Evolutionary conservation across 2,113 vertebrate genomes (phyloP), one percentile per base, ranked within the genome.

Genomic region (Cacatua alba): DNA sequence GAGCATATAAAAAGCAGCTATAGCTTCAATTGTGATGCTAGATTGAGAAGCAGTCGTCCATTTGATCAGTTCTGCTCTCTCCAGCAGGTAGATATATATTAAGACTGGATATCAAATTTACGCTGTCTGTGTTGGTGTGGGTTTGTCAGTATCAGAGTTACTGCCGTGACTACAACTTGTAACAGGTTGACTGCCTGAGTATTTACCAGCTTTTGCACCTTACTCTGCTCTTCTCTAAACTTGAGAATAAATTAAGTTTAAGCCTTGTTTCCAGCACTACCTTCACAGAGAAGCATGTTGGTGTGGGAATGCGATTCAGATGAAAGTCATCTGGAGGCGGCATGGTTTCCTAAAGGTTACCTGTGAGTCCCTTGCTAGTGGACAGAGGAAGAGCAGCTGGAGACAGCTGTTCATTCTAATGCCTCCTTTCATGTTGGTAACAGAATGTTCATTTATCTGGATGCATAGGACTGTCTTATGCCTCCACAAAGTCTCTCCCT

Each of bases 21-120:
- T 35, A 24, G 12, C 90, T 96, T 91, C 53, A 79, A 28, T 69
- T 37, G 70, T 86, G 64, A 91, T 92, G 93, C 81, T 90, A 75
- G 77, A 76, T 59, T 89, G 43, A 95, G 68, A 72, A 78, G 69
- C 43, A 93, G 49, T 82, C 29, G 78, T 93, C 84, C 48, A 68
- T 92, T 88, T 94, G 74, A 81, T 91, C 63, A 28, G 29, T 51
- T 90, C 31, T 48, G 29, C 35, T 93, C 68, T 86, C 44, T 64
- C 33, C 41, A 52, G 24, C 44, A 79, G 57, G n/a, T 52, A 49
- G 74, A 57, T 52, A 33, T 2, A 4, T 70, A 49, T 12, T 75
- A 53, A 93, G 65, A 25, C 39, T 71, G 79, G 19, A 16, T 91
- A 67, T 74, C 0, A 44, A 78, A 48, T 89, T n/a, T 92, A n/a